These are phyloP conservation scores for Fulica atra DNA, from an alignment of 2,113 vertebrate genomes.

Conservation along the genomic window DNA sequence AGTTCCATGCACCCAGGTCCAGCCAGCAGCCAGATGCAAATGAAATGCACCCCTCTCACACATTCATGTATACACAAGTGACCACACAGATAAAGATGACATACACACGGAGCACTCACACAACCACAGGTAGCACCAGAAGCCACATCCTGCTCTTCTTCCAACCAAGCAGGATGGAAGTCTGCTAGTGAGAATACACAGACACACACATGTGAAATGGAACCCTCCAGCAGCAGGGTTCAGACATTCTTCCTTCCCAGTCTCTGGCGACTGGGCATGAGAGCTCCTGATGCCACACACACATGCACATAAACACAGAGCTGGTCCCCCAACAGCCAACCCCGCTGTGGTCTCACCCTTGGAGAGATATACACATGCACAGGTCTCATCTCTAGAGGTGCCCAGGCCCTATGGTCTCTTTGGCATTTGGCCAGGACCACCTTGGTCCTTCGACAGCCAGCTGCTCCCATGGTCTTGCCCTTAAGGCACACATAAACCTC, in stretches of 20 bases:
- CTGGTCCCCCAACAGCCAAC: neutral
- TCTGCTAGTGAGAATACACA: neutral
- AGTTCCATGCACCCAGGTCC: neutral
- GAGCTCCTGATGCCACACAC: no score
- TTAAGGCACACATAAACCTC: neutral
- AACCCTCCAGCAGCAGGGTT: neutral
- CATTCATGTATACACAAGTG: neutral
- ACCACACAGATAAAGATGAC: neutral
- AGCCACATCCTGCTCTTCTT: neutral
- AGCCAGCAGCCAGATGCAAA: neutral
- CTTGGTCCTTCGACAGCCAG: neutral
- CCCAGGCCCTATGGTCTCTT: neutral
- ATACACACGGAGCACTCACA: neutral
- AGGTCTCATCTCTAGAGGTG: neutral
- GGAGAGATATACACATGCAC: no score
- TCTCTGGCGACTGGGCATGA: neutral
- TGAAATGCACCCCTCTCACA: no score
- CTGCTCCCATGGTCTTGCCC: neutral
- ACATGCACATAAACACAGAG: fast-evolving
- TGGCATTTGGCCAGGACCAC: neutral
- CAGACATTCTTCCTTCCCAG: neutral
- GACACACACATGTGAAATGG: neutral
- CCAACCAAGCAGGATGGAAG: neutral
- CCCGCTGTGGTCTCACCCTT: neutral
- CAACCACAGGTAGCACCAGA: neutral